Percentiles rank a stretch among this genome's conserved stretches.
Conservation (phyloP, 2,888 invertebrate species). For the Podotricha telesiphe region DNA sequence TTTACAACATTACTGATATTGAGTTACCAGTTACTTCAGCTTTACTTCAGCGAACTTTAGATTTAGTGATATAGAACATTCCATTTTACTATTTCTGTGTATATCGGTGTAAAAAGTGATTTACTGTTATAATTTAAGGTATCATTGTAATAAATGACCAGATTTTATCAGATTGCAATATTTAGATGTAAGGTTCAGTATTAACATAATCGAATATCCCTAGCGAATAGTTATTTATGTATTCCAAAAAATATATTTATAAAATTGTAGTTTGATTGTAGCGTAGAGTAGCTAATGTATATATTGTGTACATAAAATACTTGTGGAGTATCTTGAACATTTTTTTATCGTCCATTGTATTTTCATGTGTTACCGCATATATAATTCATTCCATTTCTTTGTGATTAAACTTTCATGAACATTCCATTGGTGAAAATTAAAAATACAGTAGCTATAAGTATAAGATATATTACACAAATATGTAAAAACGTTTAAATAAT, state of each 20-base stretch:
- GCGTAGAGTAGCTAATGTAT: slow-evolving; percentile 55
- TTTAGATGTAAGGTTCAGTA: slow-evolving; percentile 80
- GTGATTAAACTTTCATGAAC: slow-evolving; percentile 7
- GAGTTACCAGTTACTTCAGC: background rate
- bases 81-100: slow-evolving; percentile 63
- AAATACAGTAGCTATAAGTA: slow-evolving; percentile 7
- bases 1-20: background rate
- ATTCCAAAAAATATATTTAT: slow-evolving; percentile 70
- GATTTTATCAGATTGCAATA: slow-evolving; percentile 83
- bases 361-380: slow-evolving; percentile 22
- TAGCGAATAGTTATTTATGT: slow-evolving; percentile 76
- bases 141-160: slow-evolving; percentile 75
- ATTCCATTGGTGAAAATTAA: slow-evolving; percentile 14
- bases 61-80: slow-evolving; percentile 52
- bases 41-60: background rate
- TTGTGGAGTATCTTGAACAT: slow-evolving; percentile 26
- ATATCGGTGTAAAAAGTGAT: slow-evolving; percentile 73
- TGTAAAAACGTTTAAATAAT: slow-evolving; percentile 61
- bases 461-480: slow-evolving; percentile 23
- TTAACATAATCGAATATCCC: slow-evolving; percentile 77
- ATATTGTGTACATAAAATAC: slow-evolving; percentile 68
- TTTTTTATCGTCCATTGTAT: slow-evolving; percentile 3
- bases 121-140: slow-evolving; percentile 57
- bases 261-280: slow-evolving; percentile 46
- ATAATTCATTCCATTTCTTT: background rate